Conservation (phyloP, 2,888 invertebrate species). For the Zaprionus bogoriensis region DNA sequence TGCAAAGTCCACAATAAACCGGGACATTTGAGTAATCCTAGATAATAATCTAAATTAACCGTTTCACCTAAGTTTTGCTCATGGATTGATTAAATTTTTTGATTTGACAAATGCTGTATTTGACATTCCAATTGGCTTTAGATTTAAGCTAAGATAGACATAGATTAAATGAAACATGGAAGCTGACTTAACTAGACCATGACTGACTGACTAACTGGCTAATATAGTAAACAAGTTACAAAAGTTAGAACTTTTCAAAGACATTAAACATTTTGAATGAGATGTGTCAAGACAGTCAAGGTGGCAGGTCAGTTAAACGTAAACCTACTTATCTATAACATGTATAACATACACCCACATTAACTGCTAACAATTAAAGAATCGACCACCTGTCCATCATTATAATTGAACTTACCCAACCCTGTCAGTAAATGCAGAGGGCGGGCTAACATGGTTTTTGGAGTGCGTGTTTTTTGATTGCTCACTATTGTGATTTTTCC, state of each 20-base stretch:
- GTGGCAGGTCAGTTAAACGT: no score
- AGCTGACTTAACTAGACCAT: no score
- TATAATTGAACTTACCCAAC: slow-evolving; percentile 31
- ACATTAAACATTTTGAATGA: no score
- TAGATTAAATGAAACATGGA: neutral
- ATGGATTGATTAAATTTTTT: neutral
- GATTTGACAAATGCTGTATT: neutral
- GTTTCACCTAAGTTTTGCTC: neutral
- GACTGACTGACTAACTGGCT: no score
- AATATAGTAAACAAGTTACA: no score
- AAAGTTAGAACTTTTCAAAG: no score
- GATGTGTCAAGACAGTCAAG: no score
- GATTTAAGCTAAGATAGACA: neutral
- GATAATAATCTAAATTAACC: neutral
- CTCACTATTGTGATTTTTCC: slow-evolving; percentile 33
- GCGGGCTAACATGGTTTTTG: slow-evolving; percentile 80
- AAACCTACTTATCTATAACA: neutral
- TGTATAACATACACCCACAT: neutral
- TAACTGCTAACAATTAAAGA: neutral
- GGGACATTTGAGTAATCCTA: neutral
- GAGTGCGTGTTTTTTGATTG: slow-evolving; percentile 72
- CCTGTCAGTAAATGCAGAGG: slow-evolving; percentile 84
- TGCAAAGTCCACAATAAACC: neutral
- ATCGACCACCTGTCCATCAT: neutral
- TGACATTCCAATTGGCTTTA: neutral